A percentile compares a stretch with the other conserved stretches of the same genome.
phyloP scores from a whole-genome alignment of 2,888 invertebrate species.

The Idaea aversata region DNA sequence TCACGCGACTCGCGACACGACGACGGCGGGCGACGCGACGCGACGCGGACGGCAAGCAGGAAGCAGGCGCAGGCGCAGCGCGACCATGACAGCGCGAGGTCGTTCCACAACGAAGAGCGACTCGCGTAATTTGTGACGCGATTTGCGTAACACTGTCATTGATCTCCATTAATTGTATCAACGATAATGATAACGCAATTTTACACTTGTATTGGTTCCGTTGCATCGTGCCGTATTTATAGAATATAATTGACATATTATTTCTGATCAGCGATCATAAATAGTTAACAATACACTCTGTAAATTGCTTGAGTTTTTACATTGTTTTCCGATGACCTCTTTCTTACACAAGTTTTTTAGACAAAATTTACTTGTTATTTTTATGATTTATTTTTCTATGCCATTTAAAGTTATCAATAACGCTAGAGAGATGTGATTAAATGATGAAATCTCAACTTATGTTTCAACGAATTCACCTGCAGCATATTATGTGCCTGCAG shows the following conservation, averaged over 20 bases:
- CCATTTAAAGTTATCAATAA: not conserved
- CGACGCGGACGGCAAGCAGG: conserved; percentile 40
- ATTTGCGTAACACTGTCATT: conserved; percentile 39
- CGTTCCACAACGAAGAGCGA: conserved; percentile 29
- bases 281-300: not conserved
- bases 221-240: not conserved
- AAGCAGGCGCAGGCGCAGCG: conserved; percentile 37
- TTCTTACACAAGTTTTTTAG: no score
- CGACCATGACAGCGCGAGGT: conserved; percentile 32
- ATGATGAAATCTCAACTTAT: not conserved
- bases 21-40: conserved; percentile 19
- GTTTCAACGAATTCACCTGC: not conserved
- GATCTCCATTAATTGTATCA: conserved; percentile 10
- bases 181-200: not conserved
- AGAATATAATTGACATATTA: not conserved
- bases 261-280: not conserved
- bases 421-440: no score
- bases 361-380: not conserved
- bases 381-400: not conserved
- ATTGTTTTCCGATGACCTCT: not conserved
- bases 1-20: not conserved
- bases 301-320: not conserved
- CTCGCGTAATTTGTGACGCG: conserved; percentile 43
- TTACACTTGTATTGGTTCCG: not conserved
- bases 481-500: no score